A percentile compares a stretch with the other conserved stretches of the same genome.
Evolutionary conservation across 2,113 vertebrate species (phyloP).

Genomic region (Glaucidium brasilianum): DNA sequence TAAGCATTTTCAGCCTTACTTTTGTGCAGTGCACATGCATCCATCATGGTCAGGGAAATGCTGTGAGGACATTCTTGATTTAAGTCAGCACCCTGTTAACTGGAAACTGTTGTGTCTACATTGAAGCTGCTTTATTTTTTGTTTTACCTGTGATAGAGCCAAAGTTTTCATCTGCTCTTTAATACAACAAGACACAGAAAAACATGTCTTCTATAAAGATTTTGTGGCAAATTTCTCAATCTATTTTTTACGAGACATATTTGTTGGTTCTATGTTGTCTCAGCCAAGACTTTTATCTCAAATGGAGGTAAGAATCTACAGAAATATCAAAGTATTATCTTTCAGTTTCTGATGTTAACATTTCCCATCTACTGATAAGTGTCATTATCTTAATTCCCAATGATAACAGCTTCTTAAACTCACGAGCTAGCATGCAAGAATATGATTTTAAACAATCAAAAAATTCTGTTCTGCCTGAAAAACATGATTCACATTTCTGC

Average conservation of each 20-base stretch:
- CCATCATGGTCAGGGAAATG: background rate
- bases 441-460: background rate
- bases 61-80: background rate
- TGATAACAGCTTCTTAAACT: conserved; percentile 34
- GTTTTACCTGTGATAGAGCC: background rate
- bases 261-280: conserved; percentile 24
- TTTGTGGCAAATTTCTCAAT: background rate
- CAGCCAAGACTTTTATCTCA: conserved; percentile 38
- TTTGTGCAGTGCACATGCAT: background rate
- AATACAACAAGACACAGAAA: background rate
- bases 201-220: background rate
- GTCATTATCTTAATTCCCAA: conserved; percentile 12
- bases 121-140: background rate
- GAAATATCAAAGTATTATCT: conserved; percentile 59
- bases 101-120: background rate
- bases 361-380: conserved; percentile 6
- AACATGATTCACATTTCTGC: background rate
- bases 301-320: conserved; percentile 27
- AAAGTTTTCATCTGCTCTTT: background rate
- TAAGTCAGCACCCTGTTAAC: background rate
- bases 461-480: conserved; percentile 5
- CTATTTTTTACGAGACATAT: background rate
- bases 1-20: background rate
- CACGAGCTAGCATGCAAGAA: background rate
- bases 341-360: background rate